Evolutionary conservation across 2,888 invertebrate species (phyloP), one percentile per base, ranked within the genome.

Genomic region (Nomada fucata): DNA sequence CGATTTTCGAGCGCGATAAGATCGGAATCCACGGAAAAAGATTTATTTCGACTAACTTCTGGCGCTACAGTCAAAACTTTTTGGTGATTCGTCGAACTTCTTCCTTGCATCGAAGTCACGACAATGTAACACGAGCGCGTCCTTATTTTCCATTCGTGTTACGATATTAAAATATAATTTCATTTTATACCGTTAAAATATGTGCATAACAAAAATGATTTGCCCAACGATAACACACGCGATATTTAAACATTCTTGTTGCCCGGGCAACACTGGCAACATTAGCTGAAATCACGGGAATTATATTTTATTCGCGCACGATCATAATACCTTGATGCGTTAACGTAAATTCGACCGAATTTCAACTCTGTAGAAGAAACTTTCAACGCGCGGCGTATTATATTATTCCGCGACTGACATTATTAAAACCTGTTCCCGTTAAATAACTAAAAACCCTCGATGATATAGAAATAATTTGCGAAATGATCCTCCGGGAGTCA

Each of bases 1-100:
- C 79, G 75, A 70, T 83, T 83, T 76, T 88, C 78, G 84, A 79
- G 64, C 77, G 68, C 78, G 84, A 85, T 78, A 86, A 86, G 79
- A 76, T 79, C 60, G 50, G 18, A 72, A 29, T 55, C 68, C 75
- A 47, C 57, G 69, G 65, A 74, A 82, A 82, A 36, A 36, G 36
- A 36, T 36, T 36, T 7, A 36, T 36, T 36, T 0, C 36, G 7
- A 36, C 36, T 36, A 36, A 36, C 13, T 23, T 26, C 7, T 18
- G 18, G 13, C 42, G 44, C 20, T 5, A 9, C 18, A 26, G 15
- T 73, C 44, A 42, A 57, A 73, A 73, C 53, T 18, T 29, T 44
- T 57, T 15, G 52, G 52, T 29, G 44, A 50, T 26, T 44, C 50
- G 59, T 29, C 29, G 23, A 52, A 59, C 23, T n/a, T 57, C 13